phyloP scores from a whole-genome alignment of 2,888 invertebrate genomes.

The Hirtodrosophila histrioides region DNA sequence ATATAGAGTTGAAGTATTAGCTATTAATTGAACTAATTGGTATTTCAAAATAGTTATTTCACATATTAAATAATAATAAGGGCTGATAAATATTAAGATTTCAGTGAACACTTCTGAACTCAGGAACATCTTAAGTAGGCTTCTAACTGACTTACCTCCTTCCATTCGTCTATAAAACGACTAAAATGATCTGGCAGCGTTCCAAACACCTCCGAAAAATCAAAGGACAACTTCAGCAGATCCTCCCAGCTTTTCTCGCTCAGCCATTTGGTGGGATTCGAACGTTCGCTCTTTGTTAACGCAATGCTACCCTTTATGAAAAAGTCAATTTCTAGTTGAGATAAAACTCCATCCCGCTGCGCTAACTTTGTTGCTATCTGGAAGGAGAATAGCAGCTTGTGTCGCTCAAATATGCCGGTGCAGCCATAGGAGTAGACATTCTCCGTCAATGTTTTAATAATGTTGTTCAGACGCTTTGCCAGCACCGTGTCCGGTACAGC shows the following conservation, averaged over 20 bases:
- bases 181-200: constrained; percentile 88
- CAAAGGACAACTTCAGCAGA: constrained; percentile 88
- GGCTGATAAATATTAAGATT: too few relatives aligned
- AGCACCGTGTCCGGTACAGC: constrained; percentile 93
- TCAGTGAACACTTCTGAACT: too few relatives aligned
- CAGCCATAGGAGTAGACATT: constrained; percentile 96
- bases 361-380: constrained; percentile 94
- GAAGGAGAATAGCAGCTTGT: constrained; percentile 95
- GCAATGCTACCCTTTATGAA: constrained; percentile 94
- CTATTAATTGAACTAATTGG: too few relatives aligned
- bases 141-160: constrained; percentile 85
- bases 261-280: constrained; percentile 90
- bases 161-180: constrained; percentile 87
- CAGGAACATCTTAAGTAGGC: too few relatives aligned
- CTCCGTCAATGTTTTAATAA: constrained; percentile 93
- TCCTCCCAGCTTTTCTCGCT: constrained; percentile 92
- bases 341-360: constrained; percentile 87
- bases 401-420: constrained; percentile 95
- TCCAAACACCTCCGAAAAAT: constrained; percentile 89
- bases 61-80: too few relatives aligned
- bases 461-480: constrained; percentile 90
- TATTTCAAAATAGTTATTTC: too few relatives aligned
- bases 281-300: constrained; percentile 89
- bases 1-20: too few relatives aligned
- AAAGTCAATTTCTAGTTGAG: constrained; percentile 92